Percentiles rank a stretch among this genome's conserved stretches.
These are phyloP conservation scores for Sminthurides bifidus DNA, from an alignment of 1,140 invertebrate species.

Conservation along the genomic window DNA sequence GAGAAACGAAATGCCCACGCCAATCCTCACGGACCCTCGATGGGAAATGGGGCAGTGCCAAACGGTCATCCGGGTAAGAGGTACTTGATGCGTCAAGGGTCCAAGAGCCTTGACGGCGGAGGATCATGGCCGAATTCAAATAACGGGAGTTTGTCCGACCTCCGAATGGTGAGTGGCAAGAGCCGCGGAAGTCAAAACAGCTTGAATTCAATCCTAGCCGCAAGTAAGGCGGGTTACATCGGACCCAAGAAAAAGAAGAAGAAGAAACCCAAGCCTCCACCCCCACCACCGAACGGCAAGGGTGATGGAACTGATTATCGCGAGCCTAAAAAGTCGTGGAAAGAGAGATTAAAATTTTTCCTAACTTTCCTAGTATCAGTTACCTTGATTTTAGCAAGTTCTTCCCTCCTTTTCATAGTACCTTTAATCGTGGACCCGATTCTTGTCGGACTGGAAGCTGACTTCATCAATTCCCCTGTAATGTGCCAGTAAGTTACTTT, in stretches of 20 bases:
- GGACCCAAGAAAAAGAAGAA: not conserved
- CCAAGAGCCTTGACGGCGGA: no score
- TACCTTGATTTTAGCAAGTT: slow-evolving; percentile 63
- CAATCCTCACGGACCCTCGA: not conserved
- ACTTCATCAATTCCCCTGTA: slow-evolving; percentile 65
- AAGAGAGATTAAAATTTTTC: slow-evolving; percentile 15
- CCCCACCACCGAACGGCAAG: not conserved
- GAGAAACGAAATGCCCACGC: not conserved
- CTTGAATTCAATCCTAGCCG: not conserved
- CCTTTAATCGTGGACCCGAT: slow-evolving; percentile 81
- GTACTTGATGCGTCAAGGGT: no score
- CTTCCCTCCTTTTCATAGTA: slow-evolving; percentile 69
- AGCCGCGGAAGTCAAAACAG: not conserved
- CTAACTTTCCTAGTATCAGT: slow-evolving; percentile 48
- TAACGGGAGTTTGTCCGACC: not conserved
- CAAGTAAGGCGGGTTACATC: not conserved
- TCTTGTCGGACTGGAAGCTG: slow-evolving; percentile 70
- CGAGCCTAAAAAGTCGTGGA: not conserved
- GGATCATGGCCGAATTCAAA: not conserved
- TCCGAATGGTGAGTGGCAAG: not conserved
- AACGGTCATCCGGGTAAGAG: no score
- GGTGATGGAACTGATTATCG: not conserved
- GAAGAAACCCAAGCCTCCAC: not conserved
- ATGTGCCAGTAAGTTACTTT: slow-evolving; percentile 43
- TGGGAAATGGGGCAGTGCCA: not conserved